Evolutionary conservation across 2,888 invertebrate genomes (phyloP).

Genomic region (Conops quadrifasciatus): DNA sequence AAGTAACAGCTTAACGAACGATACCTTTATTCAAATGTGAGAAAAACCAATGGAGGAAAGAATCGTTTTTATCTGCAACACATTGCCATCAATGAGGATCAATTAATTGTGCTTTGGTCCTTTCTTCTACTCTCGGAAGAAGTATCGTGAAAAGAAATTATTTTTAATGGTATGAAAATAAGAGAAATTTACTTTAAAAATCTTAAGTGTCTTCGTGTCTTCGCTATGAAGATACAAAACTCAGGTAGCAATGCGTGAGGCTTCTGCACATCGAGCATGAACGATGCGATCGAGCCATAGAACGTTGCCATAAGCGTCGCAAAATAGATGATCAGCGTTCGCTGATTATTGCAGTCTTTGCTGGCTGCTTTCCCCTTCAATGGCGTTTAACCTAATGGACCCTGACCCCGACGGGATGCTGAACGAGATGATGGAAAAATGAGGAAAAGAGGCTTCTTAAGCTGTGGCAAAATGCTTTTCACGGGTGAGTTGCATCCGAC

Average conservation of each 20-base stretch:
- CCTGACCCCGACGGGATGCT: conserved; percentile 50
- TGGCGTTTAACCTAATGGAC: conserved; percentile 61
- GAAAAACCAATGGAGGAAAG: conserved; percentile 44
- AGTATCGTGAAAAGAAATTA: conserved; percentile 11
- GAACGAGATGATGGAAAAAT: conserved; percentile 6
- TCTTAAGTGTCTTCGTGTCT: conserved; percentile 2
- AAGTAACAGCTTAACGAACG: conserved; percentile 52
- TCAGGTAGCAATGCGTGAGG: not conserved
- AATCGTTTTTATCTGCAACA: conserved; percentile 37
- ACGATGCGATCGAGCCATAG: conserved; percentile 20
- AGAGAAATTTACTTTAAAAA: conserved; percentile 27
- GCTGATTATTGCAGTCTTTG: conserved; percentile 43
- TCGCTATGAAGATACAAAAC: conserved; percentile 2
- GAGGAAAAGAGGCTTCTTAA: conserved; percentile 44
- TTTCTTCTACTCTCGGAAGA: conserved; percentile 5
- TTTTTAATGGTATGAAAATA: conserved; percentile 15
- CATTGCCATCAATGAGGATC: conserved; percentile 25
- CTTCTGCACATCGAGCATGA: too few relatives aligned
- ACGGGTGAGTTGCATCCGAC: conserved; percentile 48
- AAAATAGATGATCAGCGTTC: conserved; percentile 46
- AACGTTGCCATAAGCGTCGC: conserved; percentile 20
- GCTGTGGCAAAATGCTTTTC: conserved; percentile 57
- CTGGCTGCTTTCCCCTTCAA: conserved; percentile 39
- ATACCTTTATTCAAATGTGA: conserved; percentile 40
- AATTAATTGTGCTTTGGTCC: conserved; percentile 24